A percentile compares a stretch with the other conserved stretches of the same genome.
phyloP scores from a whole-genome alignment of 2,888 invertebrate species.

The Celastrina argiolus region DNA sequence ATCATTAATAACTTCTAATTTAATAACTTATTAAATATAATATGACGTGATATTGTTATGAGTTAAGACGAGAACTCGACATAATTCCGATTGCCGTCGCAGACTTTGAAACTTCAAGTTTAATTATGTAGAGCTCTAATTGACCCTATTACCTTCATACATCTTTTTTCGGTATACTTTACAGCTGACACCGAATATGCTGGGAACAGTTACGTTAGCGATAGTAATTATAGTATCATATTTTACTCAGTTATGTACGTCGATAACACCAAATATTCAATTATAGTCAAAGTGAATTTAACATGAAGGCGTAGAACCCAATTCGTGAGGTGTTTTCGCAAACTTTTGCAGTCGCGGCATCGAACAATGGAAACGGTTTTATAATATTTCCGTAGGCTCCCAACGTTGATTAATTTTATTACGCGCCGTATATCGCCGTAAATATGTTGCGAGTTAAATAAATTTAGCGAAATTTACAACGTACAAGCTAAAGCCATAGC shows the following conservation, averaged over 20 bases:
- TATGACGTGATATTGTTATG: not conserved
- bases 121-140: not conserved
- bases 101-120: not conserved
- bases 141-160: constrained; percentile 1
- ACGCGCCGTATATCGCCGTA: constrained; percentile 2
- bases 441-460: constrained; percentile 11
- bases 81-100: constrained; percentile 1
- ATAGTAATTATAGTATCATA: not conserved
- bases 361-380: constrained; percentile 4
- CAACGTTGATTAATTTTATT: constrained; percentile 1
- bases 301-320: not conserved
- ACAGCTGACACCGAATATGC: not conserved
- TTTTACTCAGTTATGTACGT: not conserved
- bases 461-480: constrained; percentile 21
- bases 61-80: constrained; percentile 1
- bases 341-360: not conserved
- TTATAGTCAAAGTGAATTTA: not conserved
- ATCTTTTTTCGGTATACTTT: not conserved
- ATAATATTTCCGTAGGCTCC: not conserved
- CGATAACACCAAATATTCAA: not conserved
- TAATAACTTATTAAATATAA: too few relatives aligned
- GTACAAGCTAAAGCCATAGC: constrained; percentile 35
- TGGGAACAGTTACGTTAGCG: not conserved
- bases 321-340: not conserved
- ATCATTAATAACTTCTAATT: too few relatives aligned